A percentile compares a stretch with the other conserved stretches of the same genome.
phyloP scores from a whole-genome alignment of 2,888 invertebrate species.

The Lymantria dispar region DNA sequence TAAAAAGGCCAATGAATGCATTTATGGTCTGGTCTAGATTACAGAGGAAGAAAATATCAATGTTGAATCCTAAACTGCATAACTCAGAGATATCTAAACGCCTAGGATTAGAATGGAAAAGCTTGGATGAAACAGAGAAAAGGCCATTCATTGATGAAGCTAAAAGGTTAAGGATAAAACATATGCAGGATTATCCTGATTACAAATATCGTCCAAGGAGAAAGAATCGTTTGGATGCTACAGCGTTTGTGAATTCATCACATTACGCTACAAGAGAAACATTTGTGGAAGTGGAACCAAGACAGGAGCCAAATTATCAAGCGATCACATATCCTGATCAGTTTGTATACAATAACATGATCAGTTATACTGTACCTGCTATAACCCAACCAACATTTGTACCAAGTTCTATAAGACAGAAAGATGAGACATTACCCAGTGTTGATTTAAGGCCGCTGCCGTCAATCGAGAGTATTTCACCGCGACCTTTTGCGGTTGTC shows the following conservation, averaged over 20 bases:
- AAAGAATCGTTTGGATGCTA: conserved; percentile 79
- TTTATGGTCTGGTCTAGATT: conserved; percentile 99
- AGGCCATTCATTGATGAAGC: conserved; percentile 95
- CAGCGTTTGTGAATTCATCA: conserved; percentile 51
- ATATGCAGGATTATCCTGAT: conserved; percentile 88
- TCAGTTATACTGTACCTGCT: conserved; percentile 63
- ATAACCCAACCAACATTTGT: conserved; percentile 60
- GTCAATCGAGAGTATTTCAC: conserved; percentile 76
- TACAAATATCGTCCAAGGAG: conserved; percentile 87
- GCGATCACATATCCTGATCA: conserved; percentile 64
- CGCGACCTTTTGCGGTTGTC: conserved; percentile 69
- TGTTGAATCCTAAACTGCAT: conserved; percentile 90
- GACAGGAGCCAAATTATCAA: conserved; percentile 59
- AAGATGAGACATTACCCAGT: conserved; percentile 60
- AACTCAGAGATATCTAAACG: conserved; percentile 92
- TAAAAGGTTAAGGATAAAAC: conserved; percentile 87
- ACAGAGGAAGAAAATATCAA: conserved; percentile 92
- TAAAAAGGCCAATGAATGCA: conserved; percentile 98
- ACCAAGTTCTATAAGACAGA: conserved; percentile 55
- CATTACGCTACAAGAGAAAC: conserved; percentile 58
- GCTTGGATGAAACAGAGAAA: conserved; percentile 89
- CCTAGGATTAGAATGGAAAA: conserved; percentile 93
- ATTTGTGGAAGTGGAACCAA: conserved; percentile 64
- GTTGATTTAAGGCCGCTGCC: conserved; percentile 69
- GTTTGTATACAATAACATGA: conserved; percentile 72